phyloP scores from a whole-genome alignment of 2,797 vertebrate species.

The Muscicapa striata region DNA sequence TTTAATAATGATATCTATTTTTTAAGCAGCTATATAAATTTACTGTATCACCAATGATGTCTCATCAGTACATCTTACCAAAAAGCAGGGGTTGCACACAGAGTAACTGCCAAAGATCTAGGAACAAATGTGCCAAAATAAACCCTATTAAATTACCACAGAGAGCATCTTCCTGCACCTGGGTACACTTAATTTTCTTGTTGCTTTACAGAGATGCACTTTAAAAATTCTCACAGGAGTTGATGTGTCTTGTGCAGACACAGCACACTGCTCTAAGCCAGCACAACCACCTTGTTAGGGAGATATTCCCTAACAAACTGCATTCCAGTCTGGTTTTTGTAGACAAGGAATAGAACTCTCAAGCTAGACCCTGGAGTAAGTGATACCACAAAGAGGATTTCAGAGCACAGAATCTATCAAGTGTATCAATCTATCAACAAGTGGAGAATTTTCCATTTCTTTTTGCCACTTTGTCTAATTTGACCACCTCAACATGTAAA shows the following conservation, averaged over 20 bases:
- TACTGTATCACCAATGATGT: accelerated
- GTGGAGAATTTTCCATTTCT: not conserved
- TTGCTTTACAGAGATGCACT: not conserved
- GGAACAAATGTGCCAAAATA: not conserved
- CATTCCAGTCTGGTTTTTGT: not conserved
- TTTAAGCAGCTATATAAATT: not conserved
- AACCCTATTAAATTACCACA: not conserved
- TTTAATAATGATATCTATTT: not conserved
- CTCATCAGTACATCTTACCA: not conserved
- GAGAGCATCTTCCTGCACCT: not conserved
- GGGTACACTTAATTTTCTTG: not conserved
- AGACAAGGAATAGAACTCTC: not conserved
- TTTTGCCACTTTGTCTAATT: not conserved
- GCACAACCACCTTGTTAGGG: not conserved
- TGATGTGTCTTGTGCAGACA: not conserved
- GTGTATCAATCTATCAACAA: not conserved
- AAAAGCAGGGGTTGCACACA: not conserved
- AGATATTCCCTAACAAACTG: not conserved
- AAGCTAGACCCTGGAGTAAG: not conserved
- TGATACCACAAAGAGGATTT: not conserved
- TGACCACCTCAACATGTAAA: not conserved
- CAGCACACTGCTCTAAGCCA: not conserved
- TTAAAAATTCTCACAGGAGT: not conserved
- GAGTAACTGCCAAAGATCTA: not conserved
- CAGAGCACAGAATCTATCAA: not conserved